Conservation (phyloP, 2,888 invertebrate species). For the Amiota communis region DNA sequence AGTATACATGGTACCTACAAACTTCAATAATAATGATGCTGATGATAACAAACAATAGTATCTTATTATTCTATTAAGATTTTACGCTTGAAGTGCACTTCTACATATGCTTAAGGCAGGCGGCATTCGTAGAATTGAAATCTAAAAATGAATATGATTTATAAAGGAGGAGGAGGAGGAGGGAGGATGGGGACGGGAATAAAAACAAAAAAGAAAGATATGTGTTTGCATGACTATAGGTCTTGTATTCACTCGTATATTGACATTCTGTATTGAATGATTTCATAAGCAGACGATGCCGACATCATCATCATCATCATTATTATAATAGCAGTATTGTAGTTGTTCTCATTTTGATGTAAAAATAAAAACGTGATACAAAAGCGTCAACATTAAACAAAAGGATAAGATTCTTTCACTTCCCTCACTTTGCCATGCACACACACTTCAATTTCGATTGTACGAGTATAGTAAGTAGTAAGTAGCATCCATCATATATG, state of each 20-base stretch:
- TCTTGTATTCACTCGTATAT: too few relatives aligned
- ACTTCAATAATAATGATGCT: too few relatives aligned
- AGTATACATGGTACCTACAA: too few relatives aligned
- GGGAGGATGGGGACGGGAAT: too few relatives aligned
- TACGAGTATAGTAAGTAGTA: too few relatives aligned
- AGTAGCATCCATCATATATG: slow-evolving; percentile 43
- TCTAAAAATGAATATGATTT: too few relatives aligned
- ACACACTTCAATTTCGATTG: slow-evolving; percentile 6
- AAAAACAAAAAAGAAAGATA: too few relatives aligned
- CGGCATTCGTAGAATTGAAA: too few relatives aligned
- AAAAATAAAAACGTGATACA: slow-evolving; percentile 23
- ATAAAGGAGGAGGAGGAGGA: too few relatives aligned
- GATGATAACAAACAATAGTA: slow-evolving; percentile 61
- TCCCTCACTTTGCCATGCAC: too few relatives aligned
- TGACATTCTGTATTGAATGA: too few relatives aligned
- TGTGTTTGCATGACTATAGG: too few relatives aligned
- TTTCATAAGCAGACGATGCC: neutral
- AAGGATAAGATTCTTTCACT: slow-evolving; percentile 8
- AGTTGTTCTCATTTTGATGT: slow-evolving; percentile 47
- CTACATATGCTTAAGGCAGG: slow-evolving; percentile 64
- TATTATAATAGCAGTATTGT: slow-evolving; percentile 51
- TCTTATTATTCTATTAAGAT: slow-evolving; percentile 71
- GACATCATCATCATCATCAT: neutral
- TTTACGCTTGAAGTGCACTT: slow-evolving; percentile 66
- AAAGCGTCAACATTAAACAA: slow-evolving; percentile 18